Evolutionary conservation across 2,113 vertebrate species (phyloP), one percentile per base, ranked within the genome.

Genomic region (Elaphurus davidianus): DNA sequence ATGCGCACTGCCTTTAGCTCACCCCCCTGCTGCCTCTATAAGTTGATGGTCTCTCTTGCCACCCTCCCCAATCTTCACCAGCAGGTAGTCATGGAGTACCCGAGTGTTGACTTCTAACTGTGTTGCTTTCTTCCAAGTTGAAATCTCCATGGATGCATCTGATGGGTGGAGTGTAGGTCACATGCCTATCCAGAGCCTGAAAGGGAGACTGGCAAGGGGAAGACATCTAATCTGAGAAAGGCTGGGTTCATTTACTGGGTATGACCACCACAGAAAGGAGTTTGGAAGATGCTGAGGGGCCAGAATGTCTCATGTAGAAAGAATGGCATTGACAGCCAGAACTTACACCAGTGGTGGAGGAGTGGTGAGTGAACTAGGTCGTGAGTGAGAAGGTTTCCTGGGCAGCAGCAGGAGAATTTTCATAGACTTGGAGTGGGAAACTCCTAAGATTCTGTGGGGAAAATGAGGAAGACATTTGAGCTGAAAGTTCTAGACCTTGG

Each of bases 1-100:
- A 1, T 3, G 14, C 10, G 3, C 25, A 36, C 6, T 59, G 8
- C 21, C 4, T 52, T 4, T 7, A 50, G 25, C 52, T 52, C 3
- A 2, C 9, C 33, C 30, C 30, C 12, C 54, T 43, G 43, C 16
- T 52, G 28, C 50, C 21, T 40, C 85, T 76, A 10, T 45, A 52
- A 86, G 27, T 21, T 14, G 12, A 59, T 2, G 0, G 9, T 50
- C 43, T 60, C 43, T 79, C 45, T 62, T 25, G 27, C 36, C 16
- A 9, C 45, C 52, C 19, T 57, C 27, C 33, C 19, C 2, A 5
- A n/a, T 27, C 36, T 28, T 87, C 1, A 11, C 13, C 43, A 45
- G 60, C 2, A 28, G 19, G 19, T 15, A 21, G 40, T 33, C 12
- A 13, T 52, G 4, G 5, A 78, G 74, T 30, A 7, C 55, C 30